Base-by-base conservation (phyloP, 1,140 invertebrate genomes). In the Cyphomyrmex costatus region DNA sequence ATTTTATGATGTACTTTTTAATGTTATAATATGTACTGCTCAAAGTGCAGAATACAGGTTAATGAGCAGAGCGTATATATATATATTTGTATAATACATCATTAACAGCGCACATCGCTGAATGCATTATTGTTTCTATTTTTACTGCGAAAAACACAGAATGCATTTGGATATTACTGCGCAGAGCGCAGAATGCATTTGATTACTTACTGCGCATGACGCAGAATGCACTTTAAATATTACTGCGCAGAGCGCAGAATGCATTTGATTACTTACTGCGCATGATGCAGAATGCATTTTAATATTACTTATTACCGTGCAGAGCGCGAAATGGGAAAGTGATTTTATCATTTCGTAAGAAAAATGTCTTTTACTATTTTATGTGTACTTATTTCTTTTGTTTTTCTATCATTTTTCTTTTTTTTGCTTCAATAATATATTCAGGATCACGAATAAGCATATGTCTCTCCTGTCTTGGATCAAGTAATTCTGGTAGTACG, bases 351-450 rank as follows among this genome's bases (percentile, higher is more conserved):
- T 2, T 66, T 36, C 36, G 36, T 36, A 36, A 36, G 2, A 36
- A 36, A 46, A 46, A 46, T 24, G 4, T 46, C 5, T 68, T 46
- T 6, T 7, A 46, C 21, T 24, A 46, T 46, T 68, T 16, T 6
- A 68, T 68, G 10, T 24, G 6, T 10, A 24, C 46, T 68, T 24
- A 24, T 21, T 24, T 46, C 2, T 65, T 24, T 68, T 68, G n/a
- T 46, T 46, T 68, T 68, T 46, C 21, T 14, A 21, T 27, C 33
- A 68, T 12, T 68, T 68, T 68, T 21, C 8, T 21, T 2, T 7
- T 68, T 12, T 68, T 46, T 6, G 36, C 65, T 42, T 68, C 10
- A 68, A 68, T 36, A 4, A 68, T 21, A n/a, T 58, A 58, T 58
- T 24, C 5, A 21, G 56, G 56, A 58, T 58, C 51, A 56, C 51